Evolutionary conservation across 2,888 invertebrate species (phyloP).

Genomic region (Seira ritae): DNA sequence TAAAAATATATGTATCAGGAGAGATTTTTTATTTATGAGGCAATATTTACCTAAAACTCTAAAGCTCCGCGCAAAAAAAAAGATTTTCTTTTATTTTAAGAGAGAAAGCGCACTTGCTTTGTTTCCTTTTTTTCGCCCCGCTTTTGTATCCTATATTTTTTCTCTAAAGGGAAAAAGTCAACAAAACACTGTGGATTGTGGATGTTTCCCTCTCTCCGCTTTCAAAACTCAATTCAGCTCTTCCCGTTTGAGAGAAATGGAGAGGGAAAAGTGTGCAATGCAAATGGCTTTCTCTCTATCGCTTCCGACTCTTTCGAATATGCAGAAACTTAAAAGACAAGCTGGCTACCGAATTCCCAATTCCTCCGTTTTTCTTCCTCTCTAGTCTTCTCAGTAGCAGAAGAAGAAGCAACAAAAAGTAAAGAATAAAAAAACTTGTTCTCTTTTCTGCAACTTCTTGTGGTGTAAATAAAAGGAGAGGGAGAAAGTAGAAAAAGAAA

Average conservation of each 20-base stretch:
- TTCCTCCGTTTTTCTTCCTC: neutral
- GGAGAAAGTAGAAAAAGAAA: no score
- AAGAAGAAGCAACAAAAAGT: neutral
- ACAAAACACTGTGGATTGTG: neutral
- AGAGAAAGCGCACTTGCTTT: neutral
- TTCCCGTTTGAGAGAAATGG: no score
- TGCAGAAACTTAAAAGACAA: neutral
- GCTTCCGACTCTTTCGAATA: neutral
- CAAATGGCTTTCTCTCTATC: neutral
- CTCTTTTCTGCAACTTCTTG: no score
- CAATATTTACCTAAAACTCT: slow-evolving; percentile 54
- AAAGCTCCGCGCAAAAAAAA: slow-evolving; percentile 49
- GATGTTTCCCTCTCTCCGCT: no score
- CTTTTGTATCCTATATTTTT: neutral
- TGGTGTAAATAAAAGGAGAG: neutral
- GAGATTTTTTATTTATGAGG: slow-evolving; percentile 48
- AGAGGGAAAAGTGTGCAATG: slow-evolving; percentile 19
- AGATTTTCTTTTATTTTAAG: slow-evolving; percentile 23
- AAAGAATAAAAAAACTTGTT: neutral
- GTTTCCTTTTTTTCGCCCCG: no score
- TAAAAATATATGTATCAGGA: neutral
- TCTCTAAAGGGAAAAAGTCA: neutral
- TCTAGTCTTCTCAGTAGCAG: neutral
- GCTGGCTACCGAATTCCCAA: neutral
- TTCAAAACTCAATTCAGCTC: slow-evolving; percentile 48